Percentiles rank a stretch among this genome's conserved stretches.
These are phyloP conservation scores for Lota lota DNA, from an alignment of 2,113 vertebrate genomes.

Conservation along the genomic window DNA sequence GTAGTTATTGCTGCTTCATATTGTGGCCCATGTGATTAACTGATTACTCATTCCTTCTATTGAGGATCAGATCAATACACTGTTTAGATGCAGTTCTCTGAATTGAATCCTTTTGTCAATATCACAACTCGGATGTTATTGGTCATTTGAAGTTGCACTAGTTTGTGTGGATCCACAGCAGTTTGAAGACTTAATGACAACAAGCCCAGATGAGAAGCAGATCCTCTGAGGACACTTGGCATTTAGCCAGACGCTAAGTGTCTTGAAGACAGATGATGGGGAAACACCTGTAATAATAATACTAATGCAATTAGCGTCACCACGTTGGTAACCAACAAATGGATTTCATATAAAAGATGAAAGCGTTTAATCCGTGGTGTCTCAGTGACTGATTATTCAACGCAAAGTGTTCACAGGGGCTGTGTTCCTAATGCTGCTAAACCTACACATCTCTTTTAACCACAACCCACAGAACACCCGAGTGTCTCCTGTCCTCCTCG, in stretches of 20 bases:
- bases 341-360: slow-evolving; percentile 79
- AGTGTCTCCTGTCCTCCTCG: slow-evolving; percentile 2
- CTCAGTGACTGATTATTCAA: slow-evolving; percentile 62
- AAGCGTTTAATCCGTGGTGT: slow-evolving; percentile 72
- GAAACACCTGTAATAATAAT: slow-evolving; percentile 66
- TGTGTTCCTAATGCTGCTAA: slow-evolving; percentile 34
- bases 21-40: slow-evolving; percentile 40
- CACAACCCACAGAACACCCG: background rate
- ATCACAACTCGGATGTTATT: slow-evolving; percentile 2
- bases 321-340: slow-evolving; percentile 70
- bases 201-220: slow-evolving; percentile 15
- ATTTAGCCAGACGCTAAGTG: slow-evolving; percentile 63
- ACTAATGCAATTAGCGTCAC: slow-evolving; percentile 57
- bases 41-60: slow-evolving; percentile 56
- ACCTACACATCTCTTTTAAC: slow-evolving; percentile 38
- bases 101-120: slow-evolving; percentile 31
- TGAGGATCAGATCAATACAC: slow-evolving; percentile 14
- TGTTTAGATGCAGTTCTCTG: slow-evolving; percentile 31
- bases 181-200: slow-evolving; percentile 47
- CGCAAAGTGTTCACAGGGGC: slow-evolving; percentile 48
- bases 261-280: slow-evolving; percentile 73
- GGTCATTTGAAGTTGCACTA: too few relatives aligned
- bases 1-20: slow-evolving; percentile 46
- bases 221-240: slow-evolving; percentile 64
- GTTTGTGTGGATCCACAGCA: slow-evolving; percentile 23